phyloP scores from a whole-genome alignment of 2,888 invertebrate species.

The Xanthia icteritia region DNA sequence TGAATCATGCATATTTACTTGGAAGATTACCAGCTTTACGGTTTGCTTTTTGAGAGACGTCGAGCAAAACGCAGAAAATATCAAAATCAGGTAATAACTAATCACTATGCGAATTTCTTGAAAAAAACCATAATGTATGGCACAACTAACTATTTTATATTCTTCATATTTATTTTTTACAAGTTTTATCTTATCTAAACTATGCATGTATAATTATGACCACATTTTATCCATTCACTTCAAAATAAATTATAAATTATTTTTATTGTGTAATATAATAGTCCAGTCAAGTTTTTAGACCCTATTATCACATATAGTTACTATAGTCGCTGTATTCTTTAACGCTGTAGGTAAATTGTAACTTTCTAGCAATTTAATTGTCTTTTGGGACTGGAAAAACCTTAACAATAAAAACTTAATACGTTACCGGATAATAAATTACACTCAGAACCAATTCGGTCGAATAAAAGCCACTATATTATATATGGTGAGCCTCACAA shows the following conservation, averaged over 20 bases:
- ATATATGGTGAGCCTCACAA: neutral
- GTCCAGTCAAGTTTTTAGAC: too few relatives aligned
- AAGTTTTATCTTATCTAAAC: neutral
- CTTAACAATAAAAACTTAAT: neutral
- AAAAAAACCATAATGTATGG: neutral
- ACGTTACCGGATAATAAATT: neutral
- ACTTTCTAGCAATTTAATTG: neutral
- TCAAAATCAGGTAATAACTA: neutral
- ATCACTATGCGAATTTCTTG: too few relatives aligned
- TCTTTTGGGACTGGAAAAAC: neutral
- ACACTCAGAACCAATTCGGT: neutral
- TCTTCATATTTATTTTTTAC: neutral
- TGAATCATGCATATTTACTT: slow-evolving; percentile 3
- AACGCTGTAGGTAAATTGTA: neutral
- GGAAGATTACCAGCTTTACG: neutral
- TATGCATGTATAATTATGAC: neutral
- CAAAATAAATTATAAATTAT: neutral
- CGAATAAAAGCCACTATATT: neutral
- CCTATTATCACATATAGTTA: neutral
- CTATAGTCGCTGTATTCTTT: neutral
- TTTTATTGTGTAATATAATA: too few relatives aligned
- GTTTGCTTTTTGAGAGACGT: too few relatives aligned
- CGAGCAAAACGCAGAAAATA: too few relatives aligned
- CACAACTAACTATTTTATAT: neutral
- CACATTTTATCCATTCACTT: neutral